These are phyloP conservation scores for Caenorhabditis parvicauda DNA, from an alignment of 2,888 invertebrate species.

Conservation along the genomic window DNA sequence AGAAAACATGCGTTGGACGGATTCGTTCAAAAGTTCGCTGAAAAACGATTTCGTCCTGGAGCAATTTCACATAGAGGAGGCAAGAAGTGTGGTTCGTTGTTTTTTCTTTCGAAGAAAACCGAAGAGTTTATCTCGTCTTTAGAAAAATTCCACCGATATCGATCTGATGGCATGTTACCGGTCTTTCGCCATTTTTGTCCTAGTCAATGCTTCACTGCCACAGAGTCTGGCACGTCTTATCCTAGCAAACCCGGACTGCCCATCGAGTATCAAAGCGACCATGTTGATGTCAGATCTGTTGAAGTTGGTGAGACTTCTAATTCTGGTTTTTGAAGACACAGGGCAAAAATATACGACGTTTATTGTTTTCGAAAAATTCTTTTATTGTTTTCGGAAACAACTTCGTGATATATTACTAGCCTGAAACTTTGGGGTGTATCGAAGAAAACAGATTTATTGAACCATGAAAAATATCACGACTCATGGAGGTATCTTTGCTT, in stretches of 20 bases:
- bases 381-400: no score
- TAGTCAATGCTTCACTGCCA: conserved; percentile 50
- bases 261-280: conserved; percentile 53
- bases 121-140: no score
- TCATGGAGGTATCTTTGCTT: no score
- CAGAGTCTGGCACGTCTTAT: conserved; percentile 53
- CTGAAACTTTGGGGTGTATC: no score
- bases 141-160: conserved; percentile 25
- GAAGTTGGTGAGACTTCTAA: no score
- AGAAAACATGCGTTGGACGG: conserved; percentile 32
- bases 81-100: no score
- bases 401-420: no score
- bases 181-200: conserved; percentile 44
- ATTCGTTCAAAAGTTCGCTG: conserved; percentile 32
- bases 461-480: no score
- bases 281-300: conserved; percentile 54
- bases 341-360: no score
- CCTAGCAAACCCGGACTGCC: conserved; percentile 48
- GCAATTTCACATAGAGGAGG: no score
- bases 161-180: conserved; percentile 52
- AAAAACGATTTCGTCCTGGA: conserved; percentile 57
- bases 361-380: no score
- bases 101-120: not conserved
- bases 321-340: conserved; percentile 1
- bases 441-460: no score